Base-by-base conservation (phyloP, 1,140 invertebrate species). In the Sinella curviseta region DNA sequence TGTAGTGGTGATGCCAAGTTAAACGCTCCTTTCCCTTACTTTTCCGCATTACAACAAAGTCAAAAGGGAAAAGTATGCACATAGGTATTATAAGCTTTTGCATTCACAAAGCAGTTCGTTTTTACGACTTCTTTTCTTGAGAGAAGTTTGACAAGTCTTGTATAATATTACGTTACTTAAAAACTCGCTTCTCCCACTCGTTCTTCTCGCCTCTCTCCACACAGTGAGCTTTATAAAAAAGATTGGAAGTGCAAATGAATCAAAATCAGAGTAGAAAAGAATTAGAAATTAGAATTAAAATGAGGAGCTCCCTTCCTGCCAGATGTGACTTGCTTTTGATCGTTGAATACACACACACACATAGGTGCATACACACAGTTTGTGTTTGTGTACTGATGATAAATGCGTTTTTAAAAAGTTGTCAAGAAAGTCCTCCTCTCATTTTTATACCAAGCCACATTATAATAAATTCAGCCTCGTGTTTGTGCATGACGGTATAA, bases 221-320 rank as follows among this genome's bases (percentile, higher is more conserved):
- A n/a, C 57, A 65, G 57, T n/a, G 14, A 70, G 26, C 31, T 33
- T 70, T 70, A 31, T 70, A 70, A 70, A 48, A 70, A 1, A 70
- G 65, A 70, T 8, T 70, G 65, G 14, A 48, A 70, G 65, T 70
- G 65, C 65, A 70, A 70, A 70, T 70, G 31, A 70, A 70, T 70
- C 65, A 70, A 70, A 70, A 70, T 70, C 65, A 70, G 65, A 70
- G 65, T 8, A 70, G 65, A 70, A 60, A 60, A 60, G 55, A 60
- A 60, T 60, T 60, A 60, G 55, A 60, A 60, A 30, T 70, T 33
- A 33, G 65, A 70, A 70, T 70, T 70, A 70, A 70, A 70, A 70
- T 70, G 65, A 70, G 31, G 30, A 70, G 26, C 28, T 33, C 31
- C 31, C 31, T 70, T 70, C 65, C 65, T 70, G 65, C 65, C 65